Percentiles rank a stretch among this genome's conserved stretches.
Conservation (phyloP, 2,797 vertebrate species). For the Crocodylus rhombifer region DNA sequence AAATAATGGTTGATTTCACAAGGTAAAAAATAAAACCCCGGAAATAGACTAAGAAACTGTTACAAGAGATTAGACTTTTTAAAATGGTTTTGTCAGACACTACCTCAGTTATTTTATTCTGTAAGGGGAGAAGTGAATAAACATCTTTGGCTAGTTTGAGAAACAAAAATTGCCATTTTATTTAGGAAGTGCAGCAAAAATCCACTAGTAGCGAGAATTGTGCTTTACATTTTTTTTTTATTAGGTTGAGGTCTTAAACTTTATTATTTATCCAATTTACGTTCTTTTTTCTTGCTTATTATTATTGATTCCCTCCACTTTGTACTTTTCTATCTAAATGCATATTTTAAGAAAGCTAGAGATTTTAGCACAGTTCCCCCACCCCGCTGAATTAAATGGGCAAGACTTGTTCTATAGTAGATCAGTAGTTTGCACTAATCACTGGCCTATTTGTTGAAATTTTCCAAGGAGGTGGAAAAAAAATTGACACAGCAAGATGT, state of each 20-base stretch:
- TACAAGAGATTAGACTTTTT: not conserved
- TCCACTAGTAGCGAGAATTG: not conserved
- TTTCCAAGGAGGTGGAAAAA: not conserved
- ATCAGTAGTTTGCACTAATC: not conserved
- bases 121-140: not conserved
- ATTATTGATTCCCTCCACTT: not conserved
- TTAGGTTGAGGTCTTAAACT: not conserved
- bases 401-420: not conserved
- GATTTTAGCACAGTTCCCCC: not conserved
- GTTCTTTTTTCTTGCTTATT: not conserved
- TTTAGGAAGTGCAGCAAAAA: not conserved
- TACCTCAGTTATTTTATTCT: not conserved
- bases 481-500: not conserved
- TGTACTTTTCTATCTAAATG: not conserved
- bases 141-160: not conserved
- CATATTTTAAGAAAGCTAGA: not conserved
- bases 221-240: not conserved
- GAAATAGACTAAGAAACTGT: not conserved
- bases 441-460: not conserved
- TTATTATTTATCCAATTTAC: not conserved
- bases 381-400: not conserved
- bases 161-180: not conserved
- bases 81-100: not conserved
- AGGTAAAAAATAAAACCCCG: not conserved
- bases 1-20: constrained; percentile 3